These are phyloP conservation scores for Cygnus buccinator DNA, from an alignment of 2,113 vertebrate genomes.

Conservation along the genomic window DNA sequence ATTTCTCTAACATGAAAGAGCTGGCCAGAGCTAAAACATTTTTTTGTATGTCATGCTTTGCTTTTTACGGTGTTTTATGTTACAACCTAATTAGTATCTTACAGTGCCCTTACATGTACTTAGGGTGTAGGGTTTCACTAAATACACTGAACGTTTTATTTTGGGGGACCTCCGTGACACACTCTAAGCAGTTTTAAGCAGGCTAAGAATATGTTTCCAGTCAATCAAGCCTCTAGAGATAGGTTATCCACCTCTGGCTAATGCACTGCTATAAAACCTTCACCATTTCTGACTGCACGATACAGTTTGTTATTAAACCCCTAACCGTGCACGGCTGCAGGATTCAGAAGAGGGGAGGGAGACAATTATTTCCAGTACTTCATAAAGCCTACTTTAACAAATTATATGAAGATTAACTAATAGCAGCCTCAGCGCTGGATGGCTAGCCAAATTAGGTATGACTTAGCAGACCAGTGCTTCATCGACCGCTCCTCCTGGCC, in stretches of 20 bases:
- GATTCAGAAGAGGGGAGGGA: background rate
- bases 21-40: background rate
- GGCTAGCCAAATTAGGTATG: conserved; percentile 47
- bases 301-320: conserved; percentile 56
- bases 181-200: conserved; percentile 58
- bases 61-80: conserved; percentile 74
- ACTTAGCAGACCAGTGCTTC: background rate
- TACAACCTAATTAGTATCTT: conserved; percentile 69
- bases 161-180: conserved; percentile 52
- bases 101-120: conserved; percentile 66
- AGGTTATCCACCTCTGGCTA: conserved; percentile 63
- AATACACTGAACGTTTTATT: conserved; percentile 61
- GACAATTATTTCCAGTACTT: conserved; percentile 56
- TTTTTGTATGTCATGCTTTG: conserved; percentile 40
- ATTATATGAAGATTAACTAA: conserved; percentile 60
- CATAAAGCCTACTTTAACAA: conserved; percentile 47
- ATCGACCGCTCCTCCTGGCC: background rate
- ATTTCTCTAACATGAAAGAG: conserved; percentile 62
- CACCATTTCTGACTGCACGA: conserved; percentile 7
- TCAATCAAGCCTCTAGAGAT: conserved; percentile 59
- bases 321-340: background rate
- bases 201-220: conserved; percentile 58
- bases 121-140: conserved; percentile 60
- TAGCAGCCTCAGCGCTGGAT: background rate
- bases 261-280: conserved; percentile 52